A percentile compares a stretch with the other conserved stretches of the same genome.
Conservation (phyloP, 1,140 invertebrate species). For the Sminthurinus signatus region DNA sequence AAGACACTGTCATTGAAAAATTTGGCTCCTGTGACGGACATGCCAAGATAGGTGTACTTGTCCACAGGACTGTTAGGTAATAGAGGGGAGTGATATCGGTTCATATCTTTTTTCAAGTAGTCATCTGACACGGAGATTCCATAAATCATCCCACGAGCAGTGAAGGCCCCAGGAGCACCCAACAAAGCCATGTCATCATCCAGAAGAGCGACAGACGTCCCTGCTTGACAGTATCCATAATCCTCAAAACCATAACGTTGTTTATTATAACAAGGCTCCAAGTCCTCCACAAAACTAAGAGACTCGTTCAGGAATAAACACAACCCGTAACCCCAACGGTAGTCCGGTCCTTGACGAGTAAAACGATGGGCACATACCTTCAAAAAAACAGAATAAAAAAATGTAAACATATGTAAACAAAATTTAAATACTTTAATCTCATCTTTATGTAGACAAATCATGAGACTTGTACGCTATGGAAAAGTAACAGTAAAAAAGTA, state of each 20-base stretch:
- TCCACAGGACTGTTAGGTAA: slow-evolving; percentile 64
- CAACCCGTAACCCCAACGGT: slow-evolving; percentile 75
- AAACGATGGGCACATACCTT: slow-evolving; percentile 88
- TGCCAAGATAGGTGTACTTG: slow-evolving; percentile 69
- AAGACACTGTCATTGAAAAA: slow-evolving; percentile 58
- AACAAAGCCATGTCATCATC: slow-evolving; percentile 72
- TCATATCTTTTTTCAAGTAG: slow-evolving; percentile 67
- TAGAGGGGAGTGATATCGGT: slow-evolving; percentile 65
- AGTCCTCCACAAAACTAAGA: slow-evolving; percentile 61
- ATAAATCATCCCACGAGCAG: slow-evolving; percentile 82
- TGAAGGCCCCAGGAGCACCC: slow-evolving; percentile 62
- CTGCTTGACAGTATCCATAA: slow-evolving; percentile 86
- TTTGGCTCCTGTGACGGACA: slow-evolving; percentile 75
- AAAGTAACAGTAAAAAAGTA: too few relatives aligned
- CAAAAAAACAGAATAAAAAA: slow-evolving; percentile 34
- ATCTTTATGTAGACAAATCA: too few relatives aligned
- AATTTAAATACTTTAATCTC: too few relatives aligned
- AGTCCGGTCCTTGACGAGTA: slow-evolving; percentile 62
- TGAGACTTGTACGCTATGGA: too few relatives aligned
- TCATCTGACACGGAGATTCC: slow-evolving; percentile 66
- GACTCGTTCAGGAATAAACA: slow-evolving; percentile 76
- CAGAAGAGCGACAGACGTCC: slow-evolving; percentile 72
- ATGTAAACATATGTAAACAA: too few relatives aligned
- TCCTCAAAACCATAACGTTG: slow-evolving; percentile 73
- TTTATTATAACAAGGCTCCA: slow-evolving; percentile 65